Conservation (phyloP, 1,140 invertebrate genomes). For the Saccostrea echinata region DNA sequence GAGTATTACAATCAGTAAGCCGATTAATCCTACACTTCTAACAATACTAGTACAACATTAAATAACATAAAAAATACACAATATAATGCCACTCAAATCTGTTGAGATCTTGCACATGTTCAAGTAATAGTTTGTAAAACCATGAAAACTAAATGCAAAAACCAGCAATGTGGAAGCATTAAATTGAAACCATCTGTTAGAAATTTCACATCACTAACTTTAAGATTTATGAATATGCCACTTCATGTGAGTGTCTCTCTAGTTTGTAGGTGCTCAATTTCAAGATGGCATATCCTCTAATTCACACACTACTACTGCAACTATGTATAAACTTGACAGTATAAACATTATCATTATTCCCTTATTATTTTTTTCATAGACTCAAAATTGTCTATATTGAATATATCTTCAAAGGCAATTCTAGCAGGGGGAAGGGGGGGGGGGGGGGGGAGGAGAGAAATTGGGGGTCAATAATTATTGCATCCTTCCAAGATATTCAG, state of each 20-base stretch:
- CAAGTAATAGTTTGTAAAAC: not conserved
- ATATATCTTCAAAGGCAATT: too few species aligned
- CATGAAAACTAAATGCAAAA: not conserved
- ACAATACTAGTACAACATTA: not conserved
- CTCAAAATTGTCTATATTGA: too few species aligned
- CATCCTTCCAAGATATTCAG: too few species aligned
- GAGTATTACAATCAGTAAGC: not conserved
- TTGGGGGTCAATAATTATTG: too few species aligned
- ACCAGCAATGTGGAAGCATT: not conserved
- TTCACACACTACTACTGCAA: too few species aligned
- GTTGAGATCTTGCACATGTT: slow-evolving; percentile 14
- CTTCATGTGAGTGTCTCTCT: not conserved
- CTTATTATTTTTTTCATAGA: too few species aligned
- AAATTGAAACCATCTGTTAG: slow-evolving; percentile 13
- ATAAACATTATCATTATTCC: too few species aligned
- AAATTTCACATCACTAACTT: not conserved
- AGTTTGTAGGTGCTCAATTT: too few species aligned
- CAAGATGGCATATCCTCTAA: too few species aligned
- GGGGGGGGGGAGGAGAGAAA: too few species aligned
- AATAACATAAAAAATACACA: not conserved
- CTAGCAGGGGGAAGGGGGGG: too few species aligned
- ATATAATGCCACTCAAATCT: not conserved
- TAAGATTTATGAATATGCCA: not conserved
- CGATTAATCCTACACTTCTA: not conserved
- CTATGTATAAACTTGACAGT: too few species aligned